phyloP scores from a whole-genome alignment of 2,797 vertebrate genomes.

The Trichosurus vulpecula region DNA sequence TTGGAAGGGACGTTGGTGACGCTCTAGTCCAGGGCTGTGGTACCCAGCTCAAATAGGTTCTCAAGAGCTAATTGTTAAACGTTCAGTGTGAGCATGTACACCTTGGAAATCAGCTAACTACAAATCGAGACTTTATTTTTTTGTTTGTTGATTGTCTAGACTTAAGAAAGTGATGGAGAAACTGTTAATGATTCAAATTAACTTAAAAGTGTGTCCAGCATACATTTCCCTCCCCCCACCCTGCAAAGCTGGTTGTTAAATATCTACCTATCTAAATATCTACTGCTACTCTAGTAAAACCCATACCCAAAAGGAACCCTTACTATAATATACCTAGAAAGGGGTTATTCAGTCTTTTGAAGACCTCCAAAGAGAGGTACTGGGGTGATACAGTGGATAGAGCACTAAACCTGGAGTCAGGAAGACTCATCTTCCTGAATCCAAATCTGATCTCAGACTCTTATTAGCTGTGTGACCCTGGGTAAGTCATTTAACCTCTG shows the following conservation, averaged over 20 bases:
- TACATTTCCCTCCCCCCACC: background rate
- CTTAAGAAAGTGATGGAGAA: background rate
- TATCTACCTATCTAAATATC: background rate
- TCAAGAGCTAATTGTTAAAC: background rate
- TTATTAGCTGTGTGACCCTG: background rate
- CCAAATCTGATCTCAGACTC: background rate
- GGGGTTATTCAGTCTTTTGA: background rate
- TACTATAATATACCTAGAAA: background rate
- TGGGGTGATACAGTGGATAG: background rate
- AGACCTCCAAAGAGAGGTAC: background rate
- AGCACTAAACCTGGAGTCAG: background rate
- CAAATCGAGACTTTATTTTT: background rate
- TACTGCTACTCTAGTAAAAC: background rate
- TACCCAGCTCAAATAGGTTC: background rate
- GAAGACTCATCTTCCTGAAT: background rate
- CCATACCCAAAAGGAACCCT: background rate
- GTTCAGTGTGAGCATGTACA: background rate
- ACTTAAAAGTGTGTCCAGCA: background rate
- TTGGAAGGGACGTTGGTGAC: background rate
- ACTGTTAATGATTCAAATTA: background rate
- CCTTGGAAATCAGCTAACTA: background rate
- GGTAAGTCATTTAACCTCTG: background rate
- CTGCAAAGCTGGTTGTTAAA: background rate
- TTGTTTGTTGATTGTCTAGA: background rate
- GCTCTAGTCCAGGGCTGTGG: background rate